Conservation (phyloP, 2,888 invertebrate species). For the Buathra laborator region DNA sequence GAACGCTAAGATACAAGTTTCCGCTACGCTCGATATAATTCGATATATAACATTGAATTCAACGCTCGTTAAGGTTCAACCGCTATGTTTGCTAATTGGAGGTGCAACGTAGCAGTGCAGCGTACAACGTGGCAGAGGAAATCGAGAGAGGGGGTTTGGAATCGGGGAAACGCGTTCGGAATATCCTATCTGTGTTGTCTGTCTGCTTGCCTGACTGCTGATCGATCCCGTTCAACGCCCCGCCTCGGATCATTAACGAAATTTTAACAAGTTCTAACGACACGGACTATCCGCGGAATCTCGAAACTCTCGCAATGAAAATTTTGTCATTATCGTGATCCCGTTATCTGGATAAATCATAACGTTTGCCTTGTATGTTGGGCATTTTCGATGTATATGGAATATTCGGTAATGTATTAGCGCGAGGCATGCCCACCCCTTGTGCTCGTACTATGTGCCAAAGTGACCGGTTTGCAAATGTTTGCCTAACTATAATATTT, state of each 20-base stretch:
- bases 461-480: slow-evolving; percentile 49
- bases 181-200: slow-evolving; percentile 19
- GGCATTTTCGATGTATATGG: slow-evolving; percentile 4
- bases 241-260: slow-evolving; percentile 43
- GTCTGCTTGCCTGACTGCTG: slow-evolving; percentile 31
- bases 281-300: slow-evolving; percentile 7
- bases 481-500: slow-evolving; percentile 51
- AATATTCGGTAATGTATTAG: not conserved
- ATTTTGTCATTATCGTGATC: slow-evolving; percentile 18
- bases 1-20: slow-evolving; percentile 28
- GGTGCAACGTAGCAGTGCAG: slow-evolving; percentile 52
- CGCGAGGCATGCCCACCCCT: not conserved
- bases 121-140: slow-evolving; percentile 18
- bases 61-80: slow-evolving; percentile 70
- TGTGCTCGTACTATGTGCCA: slow-evolving; percentile 4
- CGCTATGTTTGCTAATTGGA: slow-evolving; percentile 69
- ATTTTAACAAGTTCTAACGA: slow-evolving; percentile 51
- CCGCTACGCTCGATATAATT: slow-evolving; percentile 62
- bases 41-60: slow-evolving; percentile 67
- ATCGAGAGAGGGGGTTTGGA: slow-evolving; percentile 21
- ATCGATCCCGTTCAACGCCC: slow-evolving; percentile 36
- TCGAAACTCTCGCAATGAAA: slow-evolving; percentile 18
- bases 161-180: slow-evolving; percentile 46
- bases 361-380: not conserved
- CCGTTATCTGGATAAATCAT: slow-evolving; percentile 40